Percentiles rank a stretch among this genome's conserved stretches.
Conservation (phyloP, 2,113 vertebrate species). For the Balaeniceps rex region DNA sequence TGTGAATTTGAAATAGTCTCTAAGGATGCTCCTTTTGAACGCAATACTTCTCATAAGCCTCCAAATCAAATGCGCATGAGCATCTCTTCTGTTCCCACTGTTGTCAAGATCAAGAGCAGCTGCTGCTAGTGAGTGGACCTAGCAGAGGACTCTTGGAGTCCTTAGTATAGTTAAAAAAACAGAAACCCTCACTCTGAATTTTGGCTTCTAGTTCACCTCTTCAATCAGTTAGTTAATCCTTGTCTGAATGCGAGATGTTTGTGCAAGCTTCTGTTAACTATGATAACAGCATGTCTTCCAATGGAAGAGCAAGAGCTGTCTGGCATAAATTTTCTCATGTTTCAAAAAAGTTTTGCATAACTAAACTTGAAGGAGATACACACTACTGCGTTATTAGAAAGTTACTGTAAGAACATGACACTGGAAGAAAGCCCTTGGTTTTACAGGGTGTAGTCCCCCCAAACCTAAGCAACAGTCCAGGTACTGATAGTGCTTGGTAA, state of each 20-base stretch:
- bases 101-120: background rate
- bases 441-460: background rate
- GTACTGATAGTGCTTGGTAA: background rate
- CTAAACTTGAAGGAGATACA: background rate
- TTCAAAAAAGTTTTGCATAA: background rate
- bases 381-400: background rate
- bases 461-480: background rate
- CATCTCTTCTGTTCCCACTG: background rate
- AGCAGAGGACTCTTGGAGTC: background rate
- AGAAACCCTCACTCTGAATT: background rate
- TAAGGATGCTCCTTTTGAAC: background rate
- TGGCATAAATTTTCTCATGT: background rate
- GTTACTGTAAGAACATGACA: background rate
- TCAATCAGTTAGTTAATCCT: background rate
- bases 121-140: background rate
- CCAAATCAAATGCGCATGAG: background rate
- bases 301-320: background rate
- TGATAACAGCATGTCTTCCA: background rate
- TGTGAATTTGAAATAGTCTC: background rate
- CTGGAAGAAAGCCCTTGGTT: background rate
- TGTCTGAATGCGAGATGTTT: background rate
- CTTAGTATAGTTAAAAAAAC: background rate
- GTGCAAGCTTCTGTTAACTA: background rate
- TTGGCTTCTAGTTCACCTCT: background rate
- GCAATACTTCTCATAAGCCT: background rate